Evolutionary conservation across 2,888 invertebrate species (phyloP), one percentile per base, ranked within the genome.

Genomic region (Athalia rosae): DNA sequence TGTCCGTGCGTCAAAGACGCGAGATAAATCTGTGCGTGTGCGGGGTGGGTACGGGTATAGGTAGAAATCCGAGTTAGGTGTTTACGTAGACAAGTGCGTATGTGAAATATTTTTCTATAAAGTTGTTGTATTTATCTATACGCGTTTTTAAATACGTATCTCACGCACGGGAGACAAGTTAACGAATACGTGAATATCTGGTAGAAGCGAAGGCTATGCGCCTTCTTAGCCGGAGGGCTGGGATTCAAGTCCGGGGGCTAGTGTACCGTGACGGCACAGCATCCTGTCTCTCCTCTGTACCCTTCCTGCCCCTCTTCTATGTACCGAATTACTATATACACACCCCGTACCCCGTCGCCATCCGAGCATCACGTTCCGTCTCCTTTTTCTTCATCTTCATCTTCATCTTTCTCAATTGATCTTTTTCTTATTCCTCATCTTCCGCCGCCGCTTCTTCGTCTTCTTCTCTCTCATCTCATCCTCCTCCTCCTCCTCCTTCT

Each of bases 241-340:
- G 81, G 85, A 86, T 86, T 86, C 85, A 82, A 85, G 84, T 85
- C 84, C 84, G 80, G 85, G 79, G 80, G 86, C 86, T 86, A 86
- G 86, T 85, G 85, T 87, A 86, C 86, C 86, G 86, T 87, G 87
- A 87, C 88, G 88, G 85, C 84, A 83, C 73, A 73, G 73, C 73
- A 73, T 73, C 73, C 73, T 73, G 73, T 73, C 73, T 58, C 69
- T 59, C 73, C 73, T 73, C 73, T 59, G 73, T 59, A 59, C 73
- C 73, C 73, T 73, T 45, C 59, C 59, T 15, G 43, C 56, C 69
- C 53, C 11, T n/a, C 61, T 13, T 13, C n/a, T 45, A 28, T 28
- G 28, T 28, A 28, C 28, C 28, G 28, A 28, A 28, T 28, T 28
- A 28, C 28, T 28, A 28, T 28, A 28, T 28, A 28, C 28, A 28